Evolutionary conservation across 2,888 invertebrate species (phyloP).

Genomic region (Zootermopsis nevadensis): DNA sequence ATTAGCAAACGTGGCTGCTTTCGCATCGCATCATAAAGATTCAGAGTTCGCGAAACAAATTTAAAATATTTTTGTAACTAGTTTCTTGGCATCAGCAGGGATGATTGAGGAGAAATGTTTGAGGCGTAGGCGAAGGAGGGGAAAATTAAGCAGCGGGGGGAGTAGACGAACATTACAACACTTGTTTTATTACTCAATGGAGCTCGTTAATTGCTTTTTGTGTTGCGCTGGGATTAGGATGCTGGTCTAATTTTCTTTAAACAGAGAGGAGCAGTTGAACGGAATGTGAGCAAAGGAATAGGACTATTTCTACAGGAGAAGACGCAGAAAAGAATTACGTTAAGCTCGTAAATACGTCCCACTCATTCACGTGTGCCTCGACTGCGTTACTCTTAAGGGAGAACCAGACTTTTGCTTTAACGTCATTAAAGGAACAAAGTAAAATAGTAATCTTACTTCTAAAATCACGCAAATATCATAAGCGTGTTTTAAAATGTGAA

Average conservation of each 20-base stretch:
- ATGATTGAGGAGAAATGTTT: not conserved
- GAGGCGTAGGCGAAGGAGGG: not conserved
- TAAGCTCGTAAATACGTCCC: constrained; percentile 41
- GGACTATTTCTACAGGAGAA: constrained; percentile 20
- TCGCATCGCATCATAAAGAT: constrained; percentile 26
- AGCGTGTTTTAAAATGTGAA: too few relatives aligned
- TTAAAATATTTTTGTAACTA: constrained; percentile 41
- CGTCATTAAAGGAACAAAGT: too few relatives aligned
- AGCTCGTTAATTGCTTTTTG: constrained; percentile 45
- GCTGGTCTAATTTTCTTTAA: constrained; percentile 32
- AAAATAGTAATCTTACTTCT: too few relatives aligned
- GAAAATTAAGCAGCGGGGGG: not conserved
- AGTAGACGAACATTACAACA: constrained; percentile 30
- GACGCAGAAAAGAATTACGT: constrained; percentile 41
- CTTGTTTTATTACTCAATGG: constrained; percentile 45
- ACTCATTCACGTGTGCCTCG: constrained; percentile 24
- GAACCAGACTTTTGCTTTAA: not conserved
- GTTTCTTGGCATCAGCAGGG: constrained; percentile 9
- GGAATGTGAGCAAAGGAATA: not conserved
- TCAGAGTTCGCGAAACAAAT: constrained; percentile 29
- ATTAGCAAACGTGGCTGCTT: constrained; percentile 37
- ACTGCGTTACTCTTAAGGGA: not conserved
- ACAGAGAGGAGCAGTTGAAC: constrained; percentile 25
- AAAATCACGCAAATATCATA: too few relatives aligned
- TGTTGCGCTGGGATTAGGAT: constrained; percentile 46